These are phyloP conservation scores for Gryon sp. DNA, from an alignment of 1,140 invertebrate species.

Conservation along the genomic window DNA sequence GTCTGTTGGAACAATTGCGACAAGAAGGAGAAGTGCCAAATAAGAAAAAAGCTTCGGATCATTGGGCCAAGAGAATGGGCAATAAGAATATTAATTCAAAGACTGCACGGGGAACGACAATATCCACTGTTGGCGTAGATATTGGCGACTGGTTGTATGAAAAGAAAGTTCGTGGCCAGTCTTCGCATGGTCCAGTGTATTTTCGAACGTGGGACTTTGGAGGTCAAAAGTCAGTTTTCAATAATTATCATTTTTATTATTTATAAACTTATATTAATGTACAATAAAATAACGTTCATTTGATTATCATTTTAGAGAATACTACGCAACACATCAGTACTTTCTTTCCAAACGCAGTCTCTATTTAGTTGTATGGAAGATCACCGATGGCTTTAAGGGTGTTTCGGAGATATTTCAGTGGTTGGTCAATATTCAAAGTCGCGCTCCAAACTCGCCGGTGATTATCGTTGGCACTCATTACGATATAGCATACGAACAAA, in stretches of 20 bases:
- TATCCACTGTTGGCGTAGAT: constrained; percentile 98
- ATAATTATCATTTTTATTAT: not conserved
- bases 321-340: constrained; percentile 99
- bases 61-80: constrained; percentile 97
- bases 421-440: constrained; percentile 96
- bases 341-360: constrained; percentile 97
- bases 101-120: constrained; percentile 87
- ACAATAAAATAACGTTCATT: no score
- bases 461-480: constrained; percentile 97
- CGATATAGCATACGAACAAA: constrained; percentile 90
- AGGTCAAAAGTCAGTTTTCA: constrained; percentile 84
- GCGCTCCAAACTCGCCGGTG: constrained; percentile 96
- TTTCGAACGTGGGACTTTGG: constrained; percentile 99
- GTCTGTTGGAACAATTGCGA: constrained; percentile 91
- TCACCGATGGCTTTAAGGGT: constrained; percentile 94
- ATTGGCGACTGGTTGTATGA: constrained; percentile 97
- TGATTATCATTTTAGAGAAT: constrained; percentile 87
- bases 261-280: no score
- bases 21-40: constrained; percentile 90
- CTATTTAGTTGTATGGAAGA: constrained; percentile 97
- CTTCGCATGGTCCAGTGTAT: constrained; percentile 91
- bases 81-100: constrained; percentile 90
- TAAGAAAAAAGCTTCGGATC: constrained; percentile 88
- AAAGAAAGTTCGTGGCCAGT: constrained; percentile 85
- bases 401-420: constrained; percentile 95